Conservation (phyloP, 2,113 vertebrate genomes). For the Cyanoderma ruficeps region DNA sequence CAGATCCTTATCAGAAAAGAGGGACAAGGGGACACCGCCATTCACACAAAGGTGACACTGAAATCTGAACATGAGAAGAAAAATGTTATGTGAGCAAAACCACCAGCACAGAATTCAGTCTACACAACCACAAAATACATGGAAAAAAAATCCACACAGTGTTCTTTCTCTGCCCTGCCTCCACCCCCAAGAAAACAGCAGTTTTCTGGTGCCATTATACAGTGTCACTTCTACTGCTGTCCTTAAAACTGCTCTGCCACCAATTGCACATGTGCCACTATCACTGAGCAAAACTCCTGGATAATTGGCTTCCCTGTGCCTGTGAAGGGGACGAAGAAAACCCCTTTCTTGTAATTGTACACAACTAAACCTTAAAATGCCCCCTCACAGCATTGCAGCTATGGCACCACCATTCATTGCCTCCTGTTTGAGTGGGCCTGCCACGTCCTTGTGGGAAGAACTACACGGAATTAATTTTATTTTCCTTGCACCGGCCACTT, state of each 20-base stretch:
- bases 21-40: background rate
- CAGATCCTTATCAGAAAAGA: background rate
- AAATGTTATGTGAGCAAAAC: background rate
- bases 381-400: background rate
- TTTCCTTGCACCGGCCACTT: background rate
- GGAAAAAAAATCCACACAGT: rapidly evolving
- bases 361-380: background rate
- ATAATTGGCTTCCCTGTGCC: background rate
- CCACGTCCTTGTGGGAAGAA: background rate
- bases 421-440: background rate
- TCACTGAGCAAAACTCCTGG: background rate
- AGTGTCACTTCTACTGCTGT: background rate
- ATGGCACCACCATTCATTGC: background rate
- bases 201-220: background rate
- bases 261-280: background rate
- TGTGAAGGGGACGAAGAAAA: background rate
- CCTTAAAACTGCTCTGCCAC: background rate
- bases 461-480: background rate
- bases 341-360: background rate
- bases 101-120: background rate
- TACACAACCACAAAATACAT: background rate
- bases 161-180: background rate
- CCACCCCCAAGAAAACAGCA: too few species aligned
- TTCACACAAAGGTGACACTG: background rate
- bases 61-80: background rate